Conservation (phyloP, 2,797 vertebrate genomes). For the Oophaga sylvatica region DNA sequence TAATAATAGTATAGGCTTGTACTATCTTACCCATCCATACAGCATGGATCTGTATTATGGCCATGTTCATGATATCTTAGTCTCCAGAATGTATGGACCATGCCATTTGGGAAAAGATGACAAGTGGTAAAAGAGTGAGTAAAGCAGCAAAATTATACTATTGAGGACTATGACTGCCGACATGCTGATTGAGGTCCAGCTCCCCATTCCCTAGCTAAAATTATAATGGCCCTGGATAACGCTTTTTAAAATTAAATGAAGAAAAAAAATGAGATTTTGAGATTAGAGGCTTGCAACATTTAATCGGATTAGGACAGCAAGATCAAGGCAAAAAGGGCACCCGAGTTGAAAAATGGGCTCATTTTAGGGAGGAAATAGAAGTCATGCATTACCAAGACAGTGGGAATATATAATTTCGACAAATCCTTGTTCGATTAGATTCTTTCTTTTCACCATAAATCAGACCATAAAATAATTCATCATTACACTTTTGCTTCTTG, state of each 20-base stretch:
- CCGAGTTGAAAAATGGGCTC: background rate
- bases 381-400: background rate
- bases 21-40: background rate
- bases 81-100: too few relatives aligned
- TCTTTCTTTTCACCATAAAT: background rate
- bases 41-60: background rate
- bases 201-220: too few relatives aligned
- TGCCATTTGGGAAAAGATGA: background rate
- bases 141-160: background rate
- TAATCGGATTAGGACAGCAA: background rate
- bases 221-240: too few relatives aligned
- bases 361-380: background rate
- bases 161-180: background rate
- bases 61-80: too few relatives aligned
- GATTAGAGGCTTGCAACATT: background rate
- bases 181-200: too few relatives aligned
- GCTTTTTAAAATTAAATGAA: too few relatives aligned
- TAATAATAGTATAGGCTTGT: background rate
- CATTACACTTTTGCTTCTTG: slow-evolving; percentile 49
- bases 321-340: background rate
- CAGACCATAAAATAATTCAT: slow-evolving; percentile 32
- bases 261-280: background rate
- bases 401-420: background rate
- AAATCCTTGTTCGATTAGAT: background rate
- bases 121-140: background rate